These are phyloP conservation scores for Phataginus tricuspis DNA, from an alignment of 2,797 vertebrate genomes.

Conservation along the genomic window DNA sequence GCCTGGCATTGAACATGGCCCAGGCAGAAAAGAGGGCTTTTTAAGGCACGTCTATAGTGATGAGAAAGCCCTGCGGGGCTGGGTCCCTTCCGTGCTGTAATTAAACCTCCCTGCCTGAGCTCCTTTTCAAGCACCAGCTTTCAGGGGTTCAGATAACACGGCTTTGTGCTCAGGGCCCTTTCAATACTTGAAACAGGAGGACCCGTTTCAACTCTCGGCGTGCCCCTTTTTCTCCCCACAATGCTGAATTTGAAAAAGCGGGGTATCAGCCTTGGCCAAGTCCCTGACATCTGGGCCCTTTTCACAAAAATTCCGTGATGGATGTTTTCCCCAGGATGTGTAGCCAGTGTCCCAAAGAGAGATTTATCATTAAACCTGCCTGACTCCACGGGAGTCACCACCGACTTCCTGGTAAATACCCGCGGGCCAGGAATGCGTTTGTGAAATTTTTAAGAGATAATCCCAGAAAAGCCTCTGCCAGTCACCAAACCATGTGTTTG, in stretches of 20 bases:
- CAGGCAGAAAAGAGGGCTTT: slow-evolving; percentile 3
- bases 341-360: slow-evolving; percentile 42
- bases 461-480: slow-evolving; percentile 64
- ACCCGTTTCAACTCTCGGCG: neutral
- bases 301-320: neutral
- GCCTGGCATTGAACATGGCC: neutral
- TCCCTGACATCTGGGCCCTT: slow-evolving; percentile 25
- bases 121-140: slow-evolving; percentile 31
- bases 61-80: neutral
- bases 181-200: slow-evolving; percentile 1
- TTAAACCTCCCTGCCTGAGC: neutral
- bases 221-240: neutral
- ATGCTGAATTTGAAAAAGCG: neutral
- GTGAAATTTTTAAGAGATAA: slow-evolving; percentile 68
- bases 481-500: slow-evolving; percentile 58
- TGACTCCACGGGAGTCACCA: slow-evolving; percentile 4
- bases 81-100: neutral
- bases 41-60: neutral
- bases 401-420: slow-evolving; percentile 71
- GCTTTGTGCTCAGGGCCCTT: slow-evolving; percentile 28
- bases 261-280: neutral
- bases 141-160: slow-evolving; percentile 26
- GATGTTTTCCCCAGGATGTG: slow-evolving; percentile 43
- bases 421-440: slow-evolving; percentile 63
- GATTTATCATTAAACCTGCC: slow-evolving; percentile 65